phyloP scores from a whole-genome alignment of 2,797 vertebrate genomes.

The Lithobates sylvaticus region DNA sequence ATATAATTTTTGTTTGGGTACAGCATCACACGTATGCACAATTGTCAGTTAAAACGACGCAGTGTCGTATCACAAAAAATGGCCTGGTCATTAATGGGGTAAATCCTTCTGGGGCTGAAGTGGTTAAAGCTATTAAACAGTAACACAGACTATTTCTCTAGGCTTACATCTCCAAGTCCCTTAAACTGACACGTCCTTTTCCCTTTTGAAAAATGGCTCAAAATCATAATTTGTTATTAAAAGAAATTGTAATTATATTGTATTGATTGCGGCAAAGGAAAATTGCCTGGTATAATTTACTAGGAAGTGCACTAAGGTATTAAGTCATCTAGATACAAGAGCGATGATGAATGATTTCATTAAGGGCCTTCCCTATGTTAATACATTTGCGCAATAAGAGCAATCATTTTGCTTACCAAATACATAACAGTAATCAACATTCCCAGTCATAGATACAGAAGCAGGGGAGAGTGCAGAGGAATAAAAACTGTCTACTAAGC shows the following conservation, averaged over 20 bases:
- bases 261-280: constrained; percentile 24
- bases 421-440: no score
- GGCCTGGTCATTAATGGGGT: no score
- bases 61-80: no score
- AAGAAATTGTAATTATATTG: constrained; percentile 1
- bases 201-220: not conserved
- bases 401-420: not conserved
- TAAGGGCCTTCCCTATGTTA: constrained; percentile 9
- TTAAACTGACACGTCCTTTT: not conserved
- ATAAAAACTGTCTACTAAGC: no score
- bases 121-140: not conserved
- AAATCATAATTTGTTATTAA: not conserved
- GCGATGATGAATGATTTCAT: constrained; percentile 10
- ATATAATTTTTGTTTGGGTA: no score
- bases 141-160: not conserved
- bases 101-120: no score
- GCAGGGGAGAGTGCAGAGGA: no score
- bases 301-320: not conserved
- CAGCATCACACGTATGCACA: no score
- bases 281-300: constrained; percentile 7
- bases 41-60: no score
- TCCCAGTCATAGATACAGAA: no score
- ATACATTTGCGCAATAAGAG: not conserved
- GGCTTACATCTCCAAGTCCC: not conserved
- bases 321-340: not conserved